These are phyloP conservation scores for Heterochromis multidens DNA, from an alignment of 2,113 vertebrate species.

Conservation along the genomic window DNA sequence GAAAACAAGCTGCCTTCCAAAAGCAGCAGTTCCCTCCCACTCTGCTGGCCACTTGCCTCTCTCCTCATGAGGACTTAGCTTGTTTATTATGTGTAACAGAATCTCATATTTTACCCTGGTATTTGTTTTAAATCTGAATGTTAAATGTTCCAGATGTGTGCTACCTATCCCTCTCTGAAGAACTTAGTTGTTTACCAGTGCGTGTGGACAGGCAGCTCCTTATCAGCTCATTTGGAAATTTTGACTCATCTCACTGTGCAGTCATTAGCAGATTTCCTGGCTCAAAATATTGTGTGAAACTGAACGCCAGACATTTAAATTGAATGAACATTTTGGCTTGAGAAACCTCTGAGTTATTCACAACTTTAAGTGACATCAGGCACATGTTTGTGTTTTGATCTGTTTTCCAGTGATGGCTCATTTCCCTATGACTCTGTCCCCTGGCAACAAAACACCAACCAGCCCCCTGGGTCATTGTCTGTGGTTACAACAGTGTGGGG, in stretches of 20 bases:
- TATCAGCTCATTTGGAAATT: neutral
- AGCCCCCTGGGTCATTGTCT: conserved; percentile 95
- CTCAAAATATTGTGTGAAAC: conserved; percentile 35
- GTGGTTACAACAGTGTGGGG: conserved; percentile 99
- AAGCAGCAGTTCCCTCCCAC: conserved; percentile 59
- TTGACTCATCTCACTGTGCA: neutral
- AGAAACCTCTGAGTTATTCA: conserved; percentile 7
- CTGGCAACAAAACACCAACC: conserved; percentile 98
- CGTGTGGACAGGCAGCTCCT: neutral
- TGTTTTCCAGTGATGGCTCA: conserved; percentile 88
- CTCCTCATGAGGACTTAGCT: conserved; percentile 21
- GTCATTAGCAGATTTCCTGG: conserved; percentile 25
- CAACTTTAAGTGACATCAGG: conserved; percentile 30
- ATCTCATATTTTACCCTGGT: conserved; percentile 16
- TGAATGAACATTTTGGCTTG: conserved; percentile 29
- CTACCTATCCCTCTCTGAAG: neutral
- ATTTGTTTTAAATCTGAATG: conserved; percentile 39
- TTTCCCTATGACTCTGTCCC: conserved; percentile 98
- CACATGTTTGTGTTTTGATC: conserved; percentile 38
- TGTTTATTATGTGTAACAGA: conserved; percentile 43
- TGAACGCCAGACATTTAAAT: conserved; percentile 14
- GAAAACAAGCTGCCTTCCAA: conserved; percentile 64
- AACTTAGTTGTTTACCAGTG: neutral
- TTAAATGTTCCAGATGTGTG: conserved; percentile 18
- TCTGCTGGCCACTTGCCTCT: conserved; percentile 41